A percentile compares a stretch with the other conserved stretches of the same genome.
Conservation (phyloP, 1,140 invertebrate species). For the Eubasilissa regina region DNA sequence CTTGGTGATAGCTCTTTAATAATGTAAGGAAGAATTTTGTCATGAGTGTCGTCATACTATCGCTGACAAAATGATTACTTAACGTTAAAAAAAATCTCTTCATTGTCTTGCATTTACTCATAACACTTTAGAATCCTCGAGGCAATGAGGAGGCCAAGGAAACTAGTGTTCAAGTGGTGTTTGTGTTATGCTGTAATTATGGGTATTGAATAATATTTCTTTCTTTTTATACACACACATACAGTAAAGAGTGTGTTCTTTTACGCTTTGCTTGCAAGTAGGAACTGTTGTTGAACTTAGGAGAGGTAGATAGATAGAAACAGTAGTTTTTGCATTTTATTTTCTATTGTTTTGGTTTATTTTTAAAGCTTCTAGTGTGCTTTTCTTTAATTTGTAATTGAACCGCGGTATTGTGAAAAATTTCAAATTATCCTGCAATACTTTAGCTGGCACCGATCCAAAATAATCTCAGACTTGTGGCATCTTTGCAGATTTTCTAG, state of each 20-base stretch:
- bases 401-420: not conserved
- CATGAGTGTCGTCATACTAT: too few relatives aligned
- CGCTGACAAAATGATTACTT: too few relatives aligned
- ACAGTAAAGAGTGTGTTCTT: not conserved
- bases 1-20: too few relatives aligned
- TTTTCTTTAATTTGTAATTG: not conserved
- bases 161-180: too few relatives aligned
- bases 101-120: too few relatives aligned
- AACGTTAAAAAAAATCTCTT: too few relatives aligned
- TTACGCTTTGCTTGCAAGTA: constrained; percentile 19
- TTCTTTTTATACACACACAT: constrained; percentile 1
- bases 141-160: too few relatives aligned
- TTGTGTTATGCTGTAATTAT: too few relatives aligned
- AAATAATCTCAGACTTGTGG: not conserved
- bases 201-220: not conserved
- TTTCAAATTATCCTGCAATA: constrained; percentile 38
- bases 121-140: too few relatives aligned
- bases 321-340: not conserved
- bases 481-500: constrained; percentile 6
- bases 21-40: too few relatives aligned
- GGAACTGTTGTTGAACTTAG: constrained; percentile 10
- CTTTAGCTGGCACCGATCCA: constrained; percentile 9
- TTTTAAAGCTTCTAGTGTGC: not conserved
- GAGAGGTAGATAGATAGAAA: not conserved
- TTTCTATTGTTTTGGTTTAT: not conserved